phyloP scores from a whole-genome alignment of 2,888 invertebrate species.

The Synergus itoensis region DNA sequence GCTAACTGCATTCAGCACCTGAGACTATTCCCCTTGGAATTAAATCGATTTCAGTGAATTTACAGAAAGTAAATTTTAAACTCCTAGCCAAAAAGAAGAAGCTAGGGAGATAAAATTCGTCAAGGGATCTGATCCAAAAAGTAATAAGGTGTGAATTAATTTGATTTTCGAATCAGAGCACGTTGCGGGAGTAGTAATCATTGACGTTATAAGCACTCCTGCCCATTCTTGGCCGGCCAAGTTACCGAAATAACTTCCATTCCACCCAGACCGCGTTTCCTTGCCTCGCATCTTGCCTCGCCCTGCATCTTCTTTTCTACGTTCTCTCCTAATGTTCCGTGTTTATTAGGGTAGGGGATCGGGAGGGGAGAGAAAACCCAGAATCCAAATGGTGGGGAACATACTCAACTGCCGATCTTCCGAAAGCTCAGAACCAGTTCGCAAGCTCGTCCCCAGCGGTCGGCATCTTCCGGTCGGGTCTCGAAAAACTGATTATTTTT shows the following conservation, averaged over 20 bases:
- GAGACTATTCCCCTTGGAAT: neutral
- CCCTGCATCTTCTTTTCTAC: constrained; percentile 46
- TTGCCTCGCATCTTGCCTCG: constrained; percentile 53
- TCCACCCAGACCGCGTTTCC: constrained; percentile 62
- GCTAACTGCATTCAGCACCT: neutral
- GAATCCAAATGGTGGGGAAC: constrained; percentile 64
- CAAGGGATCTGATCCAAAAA: constrained; percentile 21
- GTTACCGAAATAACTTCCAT: constrained; percentile 76
- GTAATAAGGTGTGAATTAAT: neutral
- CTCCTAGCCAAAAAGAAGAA: neutral
- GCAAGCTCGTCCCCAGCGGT: constrained; percentile 67
- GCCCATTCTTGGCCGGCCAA: constrained; percentile 77
- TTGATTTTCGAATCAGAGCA: constrained; percentile 23
- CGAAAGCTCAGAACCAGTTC: constrained; percentile 67
- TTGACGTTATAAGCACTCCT: constrained; percentile 72
- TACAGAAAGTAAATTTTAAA: neutral
- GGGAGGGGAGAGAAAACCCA: constrained; percentile 54
- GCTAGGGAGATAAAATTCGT: constrained; percentile 5
- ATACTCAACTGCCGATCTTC: constrained; percentile 63
- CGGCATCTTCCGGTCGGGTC: constrained; percentile 63
- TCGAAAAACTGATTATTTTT: constrained; percentile 45
- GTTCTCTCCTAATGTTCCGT: constrained; percentile 52
- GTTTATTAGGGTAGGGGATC: constrained; percentile 49
- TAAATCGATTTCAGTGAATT: neutral
- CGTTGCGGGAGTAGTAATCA: constrained; percentile 61